A percentile compares a stretch with the other conserved stretches of the same genome.
Evolutionary conservation across 1,140 invertebrate genomes (phyloP).

Genomic region (Drosophila carrolli): DNA sequence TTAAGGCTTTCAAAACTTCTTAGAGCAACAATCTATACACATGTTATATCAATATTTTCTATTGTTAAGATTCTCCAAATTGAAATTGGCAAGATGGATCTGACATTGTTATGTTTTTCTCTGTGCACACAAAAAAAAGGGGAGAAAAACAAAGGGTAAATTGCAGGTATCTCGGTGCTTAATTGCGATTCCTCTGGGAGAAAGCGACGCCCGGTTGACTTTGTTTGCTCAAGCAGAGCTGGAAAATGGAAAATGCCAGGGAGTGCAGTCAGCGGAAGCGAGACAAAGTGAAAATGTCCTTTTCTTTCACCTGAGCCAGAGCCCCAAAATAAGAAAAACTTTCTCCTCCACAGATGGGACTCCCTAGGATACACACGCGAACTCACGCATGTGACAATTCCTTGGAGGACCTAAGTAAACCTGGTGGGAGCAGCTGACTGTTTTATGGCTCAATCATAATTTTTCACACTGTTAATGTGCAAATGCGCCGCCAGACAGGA

Average conservation of each 20-base stretch:
- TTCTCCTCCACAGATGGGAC: slow-evolving; percentile 3
- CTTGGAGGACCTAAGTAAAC: slow-evolving; percentile 33
- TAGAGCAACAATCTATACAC: not conserved
- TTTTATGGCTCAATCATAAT: slow-evolving; percentile 83
- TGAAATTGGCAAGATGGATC: not conserved
- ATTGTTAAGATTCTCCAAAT: not conserved
- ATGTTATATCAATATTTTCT: not conserved
- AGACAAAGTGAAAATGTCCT: slow-evolving; percentile 70
- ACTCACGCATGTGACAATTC: slow-evolving; percentile 45
- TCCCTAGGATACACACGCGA: not conserved
- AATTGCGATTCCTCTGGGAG: slow-evolving; percentile 31
- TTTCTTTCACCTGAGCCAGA: slow-evolving; percentile 17
- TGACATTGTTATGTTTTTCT: slow-evolving; percentile 1
- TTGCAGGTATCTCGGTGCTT: slow-evolving; percentile 23
- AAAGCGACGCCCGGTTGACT: slow-evolving; percentile 31
- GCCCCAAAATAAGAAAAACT: slow-evolving; percentile 17
- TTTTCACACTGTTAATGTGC: slow-evolving; percentile 82
- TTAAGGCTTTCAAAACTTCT: not conserved
- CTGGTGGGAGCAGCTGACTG: slow-evolving; percentile 69
- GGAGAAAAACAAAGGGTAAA: slow-evolving; percentile 12
- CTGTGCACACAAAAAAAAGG: not conserved
- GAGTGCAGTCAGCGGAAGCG: slow-evolving; percentile 46
- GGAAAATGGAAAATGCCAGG: slow-evolving; percentile 24
- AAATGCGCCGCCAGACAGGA: slow-evolving; percentile 54
- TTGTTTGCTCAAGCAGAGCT: slow-evolving; percentile 34